These are phyloP conservation scores for Lacerta viridis DNA, from an alignment of 2,797 vertebrate genomes.

Conservation along the genomic window DNA sequence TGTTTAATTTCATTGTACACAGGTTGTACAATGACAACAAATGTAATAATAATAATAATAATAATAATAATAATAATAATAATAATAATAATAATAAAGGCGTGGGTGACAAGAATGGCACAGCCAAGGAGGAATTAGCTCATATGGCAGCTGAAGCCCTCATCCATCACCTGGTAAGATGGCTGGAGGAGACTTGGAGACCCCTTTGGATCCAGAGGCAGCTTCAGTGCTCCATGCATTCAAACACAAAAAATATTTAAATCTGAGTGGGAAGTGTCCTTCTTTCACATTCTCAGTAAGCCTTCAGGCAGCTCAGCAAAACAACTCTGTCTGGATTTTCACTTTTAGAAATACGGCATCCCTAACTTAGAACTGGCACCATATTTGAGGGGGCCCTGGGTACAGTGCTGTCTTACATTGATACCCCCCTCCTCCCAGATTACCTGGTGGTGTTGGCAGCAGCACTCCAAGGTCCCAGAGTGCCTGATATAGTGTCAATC, in stretches of 20 bases:
- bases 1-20: no score
- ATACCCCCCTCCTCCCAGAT: neutral
- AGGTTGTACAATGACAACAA: no score
- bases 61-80: no score
- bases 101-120: neutral
- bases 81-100: no score
- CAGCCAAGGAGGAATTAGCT: neutral
- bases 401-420: neutral
- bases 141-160: neutral
- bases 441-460: neutral
- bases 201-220: neutral
- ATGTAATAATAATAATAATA: no score
- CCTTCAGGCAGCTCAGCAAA: no score
- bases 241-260: slow-evolving; percentile 18
- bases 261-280: slow-evolving; percentile 25
- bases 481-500: no score
- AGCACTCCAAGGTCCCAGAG: neutral
- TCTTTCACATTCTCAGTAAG: slow-evolving; percentile 1
- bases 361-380: neutral
- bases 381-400: no score
- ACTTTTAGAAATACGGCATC: no score
- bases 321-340: no score
- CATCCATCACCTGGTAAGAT: neutral
- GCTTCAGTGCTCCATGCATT: neutral
- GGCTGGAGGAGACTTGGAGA: neutral